Evolutionary conservation across 1,140 invertebrate genomes (phyloP), one percentile per base, ranked within the genome.

Genomic region (Acromyrmex echinatior): DNA sequence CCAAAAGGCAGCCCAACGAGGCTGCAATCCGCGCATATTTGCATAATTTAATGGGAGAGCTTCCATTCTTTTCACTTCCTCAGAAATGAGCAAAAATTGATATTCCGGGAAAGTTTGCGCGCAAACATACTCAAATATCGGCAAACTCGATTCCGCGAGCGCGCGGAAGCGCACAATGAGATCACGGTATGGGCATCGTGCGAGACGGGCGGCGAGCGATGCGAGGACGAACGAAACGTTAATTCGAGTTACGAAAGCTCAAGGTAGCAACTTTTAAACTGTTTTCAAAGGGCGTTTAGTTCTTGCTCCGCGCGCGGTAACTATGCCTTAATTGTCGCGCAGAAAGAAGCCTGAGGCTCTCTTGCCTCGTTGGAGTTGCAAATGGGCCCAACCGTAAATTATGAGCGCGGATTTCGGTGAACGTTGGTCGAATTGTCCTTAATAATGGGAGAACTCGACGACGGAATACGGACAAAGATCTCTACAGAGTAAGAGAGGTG

Each of bases 281-380:
- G 63, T 60, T 31, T 39, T 86, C 71, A 62, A 87, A 68, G 51
- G 21, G 45, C 70, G n/a, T 58, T 25, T 74, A 74, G 80, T 82
- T 82, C 62, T 84, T 74, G 79, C 21, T 74, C 21, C 66, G 63
- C 79, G 70, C 71, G 58, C 68, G 80, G 21, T 77, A 77, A 85
- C 74, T 63, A 35, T 49, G 28, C 21, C 82, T 66, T 79, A 79
- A 86, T 65, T 86, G 76, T 86, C 39, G 35, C n/a, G 70, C 66
- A 14, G 68, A 86, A 80, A 51, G 62, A 74, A 70, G 25, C 56
- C 31, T 21, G 56, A 39, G 76, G 68, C 35, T 49, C 35, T 39
- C 18, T 35, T 35, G n/a, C n/a, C 68, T 90, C 56, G 84, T 90
- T 89, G 88, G 79, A 86, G 70, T 89, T 86, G 87, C 88, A 90